phyloP scores from a whole-genome alignment of 2,797 vertebrate genomes.

The Urosaurus nigricauda region DNA sequence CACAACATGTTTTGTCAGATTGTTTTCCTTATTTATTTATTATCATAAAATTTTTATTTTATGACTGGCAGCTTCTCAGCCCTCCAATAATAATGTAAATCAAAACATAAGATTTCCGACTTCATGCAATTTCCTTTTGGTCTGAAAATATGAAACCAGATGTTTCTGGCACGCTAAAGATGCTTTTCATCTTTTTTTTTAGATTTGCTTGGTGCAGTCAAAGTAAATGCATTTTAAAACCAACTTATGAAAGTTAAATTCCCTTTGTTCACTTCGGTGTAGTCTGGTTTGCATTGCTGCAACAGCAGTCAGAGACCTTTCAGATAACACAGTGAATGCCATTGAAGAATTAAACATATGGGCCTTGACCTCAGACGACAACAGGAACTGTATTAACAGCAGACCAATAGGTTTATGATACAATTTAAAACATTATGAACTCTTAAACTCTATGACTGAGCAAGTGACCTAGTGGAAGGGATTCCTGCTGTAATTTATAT shows the following conservation, averaged over 20 bases:
- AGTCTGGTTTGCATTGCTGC: slow-evolving; percentile 98
- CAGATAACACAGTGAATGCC: slow-evolving; percentile 80
- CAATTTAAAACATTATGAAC: slow-evolving; percentile 67
- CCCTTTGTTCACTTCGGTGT: slow-evolving; percentile 90
- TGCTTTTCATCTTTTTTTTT: slow-evolving; percentile 92
- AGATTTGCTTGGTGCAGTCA: slow-evolving; percentile 85
- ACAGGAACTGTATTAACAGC: slow-evolving; percentile 77
- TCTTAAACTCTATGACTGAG: slow-evolving; percentile 48
- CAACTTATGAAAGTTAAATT: slow-evolving; percentile 93
- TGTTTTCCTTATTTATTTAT: slow-evolving; percentile 90
- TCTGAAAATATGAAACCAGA: slow-evolving; percentile 96
- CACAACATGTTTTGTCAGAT: slow-evolving; percentile 84
- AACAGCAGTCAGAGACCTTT: slow-evolving; percentile 85
- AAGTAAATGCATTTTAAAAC: slow-evolving; percentile 91
- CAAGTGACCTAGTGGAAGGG: slow-evolving; percentile 45
- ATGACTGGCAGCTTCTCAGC: slow-evolving; percentile 87
- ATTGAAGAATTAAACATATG: slow-evolving; percentile 78
- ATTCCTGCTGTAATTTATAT: slow-evolving; percentile 35
- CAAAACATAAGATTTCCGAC: slow-evolving; percentile 97
- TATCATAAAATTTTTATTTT: slow-evolving; percentile 85
- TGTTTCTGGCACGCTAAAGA: slow-evolving; percentile 94
- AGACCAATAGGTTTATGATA: slow-evolving; percentile 72
- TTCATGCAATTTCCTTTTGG: slow-evolving; percentile 96
- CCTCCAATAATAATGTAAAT: slow-evolving; percentile 95
- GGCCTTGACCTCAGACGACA: slow-evolving; percentile 74